phyloP scores from a whole-genome alignment of 1,140 invertebrate genomes.

The Nasonia longicornis region DNA sequence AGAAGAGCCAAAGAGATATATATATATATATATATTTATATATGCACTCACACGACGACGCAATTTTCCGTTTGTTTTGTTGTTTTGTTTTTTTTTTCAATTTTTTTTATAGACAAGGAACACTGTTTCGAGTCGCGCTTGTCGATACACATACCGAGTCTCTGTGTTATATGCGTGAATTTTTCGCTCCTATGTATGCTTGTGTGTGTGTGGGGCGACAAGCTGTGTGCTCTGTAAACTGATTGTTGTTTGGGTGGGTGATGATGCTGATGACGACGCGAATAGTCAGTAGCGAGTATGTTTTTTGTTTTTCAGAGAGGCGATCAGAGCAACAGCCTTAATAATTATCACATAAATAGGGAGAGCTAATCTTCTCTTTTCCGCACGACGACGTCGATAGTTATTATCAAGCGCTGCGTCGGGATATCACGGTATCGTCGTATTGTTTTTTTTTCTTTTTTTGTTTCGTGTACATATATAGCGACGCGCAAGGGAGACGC shows the following conservation, averaged over 20 bases:
- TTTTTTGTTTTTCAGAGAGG: background rate
- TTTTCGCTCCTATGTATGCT: background rate
- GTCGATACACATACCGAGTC: conserved; percentile 21
- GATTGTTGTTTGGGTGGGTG: background rate
- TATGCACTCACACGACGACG: background rate
- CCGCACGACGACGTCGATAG: background rate
- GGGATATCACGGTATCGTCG: background rate
- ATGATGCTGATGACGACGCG: background rate
- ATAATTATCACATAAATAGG: background rate
- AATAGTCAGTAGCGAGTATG: background rate
- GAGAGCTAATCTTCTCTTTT: background rate
- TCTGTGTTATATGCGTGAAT: background rate
- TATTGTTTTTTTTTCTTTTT: background rate
- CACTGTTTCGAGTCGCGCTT: conserved; percentile 13
- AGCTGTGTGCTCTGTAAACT: conserved; percentile 33
- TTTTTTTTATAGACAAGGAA: background rate
- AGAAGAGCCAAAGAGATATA: conserved; percentile 35
- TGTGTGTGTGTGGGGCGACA: conserved; percentile 29
- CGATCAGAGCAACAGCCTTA: background rate
- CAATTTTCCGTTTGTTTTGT: background rate
- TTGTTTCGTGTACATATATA: background rate
- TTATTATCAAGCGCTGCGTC: conserved; percentile 41
- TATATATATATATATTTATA: conserved; percentile 23
- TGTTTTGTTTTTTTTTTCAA: conserved; percentile 1
- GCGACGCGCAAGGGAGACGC: background rate